Base-by-base conservation (phyloP, 2,113 vertebrate genomes). In the Dipodomys ordii region DNA sequence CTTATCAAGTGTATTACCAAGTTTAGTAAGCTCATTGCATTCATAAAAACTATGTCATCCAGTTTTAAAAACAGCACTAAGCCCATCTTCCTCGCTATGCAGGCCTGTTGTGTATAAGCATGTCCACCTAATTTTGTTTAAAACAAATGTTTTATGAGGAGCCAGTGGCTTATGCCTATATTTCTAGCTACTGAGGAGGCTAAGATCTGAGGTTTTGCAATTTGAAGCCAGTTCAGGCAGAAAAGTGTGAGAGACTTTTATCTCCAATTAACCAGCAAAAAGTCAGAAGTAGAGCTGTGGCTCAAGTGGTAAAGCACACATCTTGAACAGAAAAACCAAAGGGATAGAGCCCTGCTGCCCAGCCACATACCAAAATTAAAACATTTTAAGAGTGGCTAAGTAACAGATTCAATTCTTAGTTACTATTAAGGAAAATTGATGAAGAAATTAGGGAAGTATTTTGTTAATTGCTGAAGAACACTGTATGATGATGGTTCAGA, bases 371-470 rank as follows among this genome's bases (percentile, higher is more conserved):
- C 53, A 57, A 57, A 57, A 57, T 18, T 57, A 57, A 57, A 94
- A 15, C 76, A 30, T 35, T 94, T 88, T 93, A 64, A 88, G 71
- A 9, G 13, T 10, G 7, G 82, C 83, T 80, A 67, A 86, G 65
- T 76, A 92, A 94, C 12, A 83, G 35, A 62, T 68, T 72, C 46
- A 27, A 74, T 82, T 92, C 67, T 68, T 68, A 92, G 28, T 71
- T 86, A 94, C 88, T 84, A 71, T 64, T 28, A 83, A 88, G 32
- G 60, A 49, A 3, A 82, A 27, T 11, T n/a, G n/a, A 91, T 65
- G 65, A 87, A 32, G 49, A 92, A 95, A 82, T 83, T 79, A 90
- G 32, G 22, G 89, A 94, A 86, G 68, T 67, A 84, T n/a, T 77
- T 84, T 49, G n/a, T 62, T 68, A 73, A 83, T 91, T 74, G 10